Evolutionary conservation across 2,888 invertebrate genomes (phyloP).

Genomic region (Scaptomyza parva): DNA sequence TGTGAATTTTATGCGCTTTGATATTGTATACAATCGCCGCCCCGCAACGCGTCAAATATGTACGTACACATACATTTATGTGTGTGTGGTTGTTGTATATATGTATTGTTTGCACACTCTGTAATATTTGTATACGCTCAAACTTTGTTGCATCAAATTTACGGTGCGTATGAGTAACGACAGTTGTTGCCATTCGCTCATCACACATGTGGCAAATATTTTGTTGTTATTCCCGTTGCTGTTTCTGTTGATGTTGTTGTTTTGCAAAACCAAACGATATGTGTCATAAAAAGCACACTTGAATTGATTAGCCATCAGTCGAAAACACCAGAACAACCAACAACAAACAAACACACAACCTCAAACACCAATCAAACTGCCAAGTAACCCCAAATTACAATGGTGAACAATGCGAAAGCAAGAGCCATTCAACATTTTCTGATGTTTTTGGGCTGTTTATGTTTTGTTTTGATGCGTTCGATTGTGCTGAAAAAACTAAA

Average conservation of each 20-base stretch:
- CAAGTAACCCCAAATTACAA: slow-evolving; percentile 23
- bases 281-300: slow-evolving; percentile 76
- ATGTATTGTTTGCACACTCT: slow-evolving; percentile 73
- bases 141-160: slow-evolving; percentile 79
- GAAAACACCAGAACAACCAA: too few relatives aligned
- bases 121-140: slow-evolving; percentile 77
- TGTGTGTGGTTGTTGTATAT: slow-evolving; percentile 40
- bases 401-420: slow-evolving; percentile 26
- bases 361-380: slow-evolving; percentile 38
- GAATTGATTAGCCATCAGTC: slow-evolving; percentile 74
- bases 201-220: slow-evolving; percentile 72
- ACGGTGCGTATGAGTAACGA: slow-evolving; percentile 81
- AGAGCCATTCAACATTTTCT: slow-evolving; percentile 33
- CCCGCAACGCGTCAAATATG: slow-evolving; percentile 57
- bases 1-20: slow-evolving; percentile 75
- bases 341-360: slow-evolving; percentile 4
- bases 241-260: slow-evolving; percentile 42
- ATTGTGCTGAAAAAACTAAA: slow-evolving; percentile 7
- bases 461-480: slow-evolving; percentile 1
- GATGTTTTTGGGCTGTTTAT: slow-evolving; percentile 2
- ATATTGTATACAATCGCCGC: slow-evolving; percentile 64
- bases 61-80: slow-evolving; percentile 17
- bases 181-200: slow-evolving; percentile 52
- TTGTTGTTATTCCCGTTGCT: slow-evolving; percentile 43
- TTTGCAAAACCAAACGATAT: slow-evolving; percentile 58